Evolutionary conservation across 2,888 invertebrate species (phyloP).

Genomic region (Ochropleura plecta): DNA sequence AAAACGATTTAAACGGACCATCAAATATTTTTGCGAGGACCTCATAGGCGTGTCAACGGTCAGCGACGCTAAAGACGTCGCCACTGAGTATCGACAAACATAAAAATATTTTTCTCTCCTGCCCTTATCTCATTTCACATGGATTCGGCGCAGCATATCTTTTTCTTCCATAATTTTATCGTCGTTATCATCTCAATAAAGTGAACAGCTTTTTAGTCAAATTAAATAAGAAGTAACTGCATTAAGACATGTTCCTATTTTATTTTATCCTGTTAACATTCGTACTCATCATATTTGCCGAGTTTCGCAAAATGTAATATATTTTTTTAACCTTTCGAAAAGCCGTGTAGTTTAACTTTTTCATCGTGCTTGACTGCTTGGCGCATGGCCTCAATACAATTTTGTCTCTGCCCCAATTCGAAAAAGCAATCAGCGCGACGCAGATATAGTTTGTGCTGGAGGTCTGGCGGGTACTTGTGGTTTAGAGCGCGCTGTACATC

Average conservation of each 20-base stretch:
- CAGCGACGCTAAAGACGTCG: too few species aligned
- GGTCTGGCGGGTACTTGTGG: constrained; percentile 91
- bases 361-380: constrained; percentile 65
- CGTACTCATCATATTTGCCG: not conserved
- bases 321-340: constrained; percentile 32
- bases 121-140: not conserved
- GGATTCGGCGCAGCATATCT: not conserved
- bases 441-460: constrained; percentile 92
- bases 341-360: constrained; percentile 26
- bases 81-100: too few species aligned
- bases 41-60: too few species aligned
- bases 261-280: not conserved
- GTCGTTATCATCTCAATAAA: not conserved
- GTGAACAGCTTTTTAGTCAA: not conserved
- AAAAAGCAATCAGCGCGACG: constrained; percentile 92
- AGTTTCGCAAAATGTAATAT: not conserved
- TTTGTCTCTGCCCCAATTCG: constrained; percentile 84
- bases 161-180: not conserved
- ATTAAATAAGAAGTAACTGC: not conserved
- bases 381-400: constrained; percentile 78
- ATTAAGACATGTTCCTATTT: not conserved
- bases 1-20: too few species aligned
- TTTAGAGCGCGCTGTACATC: constrained; percentile 92
- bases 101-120: not conserved
- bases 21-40: too few species aligned